A percentile compares a stretch with the other conserved stretches of the same genome.
Conservation (phyloP, 2,113 vertebrate species). For the Podarcis muralis region DNA sequence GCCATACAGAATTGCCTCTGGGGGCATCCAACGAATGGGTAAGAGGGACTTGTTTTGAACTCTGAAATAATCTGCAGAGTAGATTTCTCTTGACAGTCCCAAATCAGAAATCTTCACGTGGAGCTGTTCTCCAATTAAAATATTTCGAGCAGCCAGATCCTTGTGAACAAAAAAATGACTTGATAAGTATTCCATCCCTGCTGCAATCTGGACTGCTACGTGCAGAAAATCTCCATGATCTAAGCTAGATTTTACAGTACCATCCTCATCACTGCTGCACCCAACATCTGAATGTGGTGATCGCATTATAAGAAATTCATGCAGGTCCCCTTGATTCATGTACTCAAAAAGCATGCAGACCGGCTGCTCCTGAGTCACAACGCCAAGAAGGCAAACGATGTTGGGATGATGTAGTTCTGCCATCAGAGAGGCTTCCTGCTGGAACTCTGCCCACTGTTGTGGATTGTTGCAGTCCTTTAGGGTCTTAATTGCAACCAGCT, state of each 20-base stretch:
- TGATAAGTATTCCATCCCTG: constrained; percentile 96
- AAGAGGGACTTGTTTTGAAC: constrained; percentile 90
- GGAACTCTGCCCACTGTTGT: constrained; percentile 95
- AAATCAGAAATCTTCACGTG: constrained; percentile 97
- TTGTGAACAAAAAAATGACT: constrained; percentile 95
- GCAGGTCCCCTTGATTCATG: constrained; percentile 93
- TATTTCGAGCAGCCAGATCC: constrained; percentile 94
- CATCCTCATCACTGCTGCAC: constrained; percentile 97
- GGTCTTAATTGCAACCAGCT: constrained; percentile 96
- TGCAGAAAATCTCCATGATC: constrained; percentile 96
- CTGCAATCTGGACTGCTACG: constrained; percentile 91
- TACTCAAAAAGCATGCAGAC: constrained; percentile 97
- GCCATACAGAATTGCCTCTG: constrained; percentile 92
- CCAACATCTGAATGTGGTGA: constrained; percentile 95
- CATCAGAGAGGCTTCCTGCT: constrained; percentile 91
- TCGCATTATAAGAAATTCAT: constrained; percentile 98
- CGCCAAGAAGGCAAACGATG: constrained; percentile 92
- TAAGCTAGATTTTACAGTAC: constrained; percentile 94
- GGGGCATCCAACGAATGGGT: constrained; percentile 98
- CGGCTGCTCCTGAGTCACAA: constrained; percentile 95
- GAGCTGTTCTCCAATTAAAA: constrained; percentile 95
- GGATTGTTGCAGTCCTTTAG: constrained; percentile 90
- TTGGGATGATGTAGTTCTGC: constrained; percentile 94
- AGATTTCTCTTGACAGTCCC: constrained; percentile 94
- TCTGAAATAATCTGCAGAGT: constrained; percentile 93